Conservation (phyloP, 2,888 invertebrate species). For the Torymus auratus region DNA sequence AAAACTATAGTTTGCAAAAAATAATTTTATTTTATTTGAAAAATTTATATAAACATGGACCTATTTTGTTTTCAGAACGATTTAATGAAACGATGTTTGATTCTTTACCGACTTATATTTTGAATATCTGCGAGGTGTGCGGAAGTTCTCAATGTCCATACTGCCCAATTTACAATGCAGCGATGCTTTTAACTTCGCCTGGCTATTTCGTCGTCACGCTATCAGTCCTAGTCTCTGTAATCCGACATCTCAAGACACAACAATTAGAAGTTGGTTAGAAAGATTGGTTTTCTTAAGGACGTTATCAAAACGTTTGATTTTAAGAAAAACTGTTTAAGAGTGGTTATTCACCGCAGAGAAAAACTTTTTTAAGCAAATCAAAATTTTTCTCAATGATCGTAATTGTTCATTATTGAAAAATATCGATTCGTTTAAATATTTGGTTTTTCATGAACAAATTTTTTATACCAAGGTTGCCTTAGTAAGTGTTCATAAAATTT, state of each 20-base stretch:
- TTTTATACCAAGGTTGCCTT: constrained; percentile 44
- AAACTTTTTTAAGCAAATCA: constrained; percentile 9
- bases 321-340: not conserved
- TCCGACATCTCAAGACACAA: constrained; percentile 67
- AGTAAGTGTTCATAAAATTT: constrained; percentile 26
- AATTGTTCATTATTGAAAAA: not conserved
- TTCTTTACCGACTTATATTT: constrained; percentile 88
- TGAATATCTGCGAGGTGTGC: constrained; percentile 96
- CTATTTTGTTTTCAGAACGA: constrained; percentile 82
- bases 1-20: no score
- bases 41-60: constrained; percentile 1
- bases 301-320: not conserved
- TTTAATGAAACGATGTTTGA: constrained; percentile 95
- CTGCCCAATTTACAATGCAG: constrained; percentile 90
- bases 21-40: no score
- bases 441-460: constrained; percentile 5
- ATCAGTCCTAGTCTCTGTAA: constrained; percentile 62
- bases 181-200: constrained; percentile 72
- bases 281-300: not conserved
- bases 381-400: constrained; percentile 1
- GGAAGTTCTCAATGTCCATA: constrained; percentile 96
- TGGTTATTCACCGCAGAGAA: not conserved
- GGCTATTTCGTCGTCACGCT: constrained; percentile 65
- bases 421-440: constrained; percentile 4
- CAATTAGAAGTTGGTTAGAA: constrained; percentile 66